Base-by-base conservation (phyloP, 1,140 invertebrate species). In the Zaprionus capensis region DNA sequence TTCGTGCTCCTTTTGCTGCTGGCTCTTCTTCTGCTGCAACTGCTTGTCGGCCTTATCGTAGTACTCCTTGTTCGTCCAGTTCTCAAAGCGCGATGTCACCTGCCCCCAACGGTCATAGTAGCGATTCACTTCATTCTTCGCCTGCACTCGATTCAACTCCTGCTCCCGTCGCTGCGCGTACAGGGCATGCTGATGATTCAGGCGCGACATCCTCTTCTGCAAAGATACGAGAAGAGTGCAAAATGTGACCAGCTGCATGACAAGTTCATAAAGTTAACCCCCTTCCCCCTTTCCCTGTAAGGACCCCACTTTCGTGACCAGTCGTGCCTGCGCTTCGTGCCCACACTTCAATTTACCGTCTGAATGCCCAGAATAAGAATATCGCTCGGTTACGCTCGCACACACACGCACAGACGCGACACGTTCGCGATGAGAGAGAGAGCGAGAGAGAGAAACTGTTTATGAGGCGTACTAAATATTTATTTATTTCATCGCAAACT, bases 251-350 rank as follows among this genome's bases (percentile, higher is more conserved):
- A 38, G 22, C 49, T 67, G 71, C 36, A 94, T 24, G 96, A 95
- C 81, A 96, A 95, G 86, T 96, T 96, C 82, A 69, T 96, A 49
- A 94, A 96, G 55, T 88, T 17, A 1, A 17, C 41, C 41, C 41
- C n/a, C 14, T 2, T 84, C 69, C 64, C 74, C 74, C 95, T 9
- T 11, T 11, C 95, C 15, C 95, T 95, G 51, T 15, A 95, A 6
- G 1, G 14, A 9, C 17, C 7, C 4, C 59, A 4, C 4, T 14
- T 9, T 20, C 38, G 67, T 49, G 59, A 20, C 17, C 72, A 75
- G 38, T 64, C 67, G 72, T 75, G 72, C 72, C 41, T 75, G 31
- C 31, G 31, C 31, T 34, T 34, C 9, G 31, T 34, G 67, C 31
- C 41, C 24, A 53, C 44, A 71, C 73, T 76, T 65, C 68, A 65